Percentiles rank a stretch among this genome's conserved stretches.
These are phyloP conservation scores for Drosophila leontia DNA, from an alignment of 1,140 invertebrate genomes.

Conservation along the genomic window DNA sequence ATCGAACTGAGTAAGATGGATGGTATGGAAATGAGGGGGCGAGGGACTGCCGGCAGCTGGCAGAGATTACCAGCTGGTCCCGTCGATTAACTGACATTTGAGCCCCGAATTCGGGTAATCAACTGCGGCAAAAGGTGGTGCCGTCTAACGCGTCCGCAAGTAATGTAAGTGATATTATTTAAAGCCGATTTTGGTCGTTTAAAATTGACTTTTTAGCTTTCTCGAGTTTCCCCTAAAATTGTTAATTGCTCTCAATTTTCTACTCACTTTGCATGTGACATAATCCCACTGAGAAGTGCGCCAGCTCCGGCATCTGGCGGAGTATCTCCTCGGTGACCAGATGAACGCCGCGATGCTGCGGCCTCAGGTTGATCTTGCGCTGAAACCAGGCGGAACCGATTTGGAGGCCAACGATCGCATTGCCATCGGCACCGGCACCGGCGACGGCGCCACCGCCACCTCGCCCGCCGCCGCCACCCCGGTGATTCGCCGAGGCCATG, in stretches of 20 bases:
- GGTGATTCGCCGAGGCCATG: constrained; percentile 86
- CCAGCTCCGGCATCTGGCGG: constrained; percentile 95
- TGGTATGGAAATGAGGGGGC: constrained; percentile 16
- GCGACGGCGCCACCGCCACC: constrained; percentile 86
- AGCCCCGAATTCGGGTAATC: constrained; percentile 31
- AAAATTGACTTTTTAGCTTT: neutral
- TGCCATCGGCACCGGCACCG: constrained; percentile 87
- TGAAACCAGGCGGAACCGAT: constrained; percentile 98
- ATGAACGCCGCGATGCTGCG: constrained; percentile 97
- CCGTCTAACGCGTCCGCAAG: neutral
- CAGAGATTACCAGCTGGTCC: constrained; percentile 26
- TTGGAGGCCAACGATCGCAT: constrained; percentile 88
- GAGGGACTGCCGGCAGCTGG: constrained; percentile 2
- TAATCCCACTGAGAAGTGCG: constrained; percentile 96
- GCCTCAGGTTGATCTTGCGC: constrained; percentile 96
- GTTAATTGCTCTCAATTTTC: constrained; percentile 1
- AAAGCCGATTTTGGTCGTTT: neutral
- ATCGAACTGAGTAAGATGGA: constrained; percentile 37
- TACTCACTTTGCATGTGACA: constrained; percentile 98
- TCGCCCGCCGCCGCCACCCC: constrained; percentile 85
- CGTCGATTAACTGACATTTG: constrained; percentile 47
- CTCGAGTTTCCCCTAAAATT: neutral
- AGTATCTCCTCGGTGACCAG: constrained; percentile 97
- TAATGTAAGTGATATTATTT: constrained; percentile 13
- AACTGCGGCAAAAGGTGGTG: constrained; percentile 7